Evolutionary conservation across 2,797 vertebrate species (phyloP).

Genomic region (Bucorvus abyssinicus): DNA sequence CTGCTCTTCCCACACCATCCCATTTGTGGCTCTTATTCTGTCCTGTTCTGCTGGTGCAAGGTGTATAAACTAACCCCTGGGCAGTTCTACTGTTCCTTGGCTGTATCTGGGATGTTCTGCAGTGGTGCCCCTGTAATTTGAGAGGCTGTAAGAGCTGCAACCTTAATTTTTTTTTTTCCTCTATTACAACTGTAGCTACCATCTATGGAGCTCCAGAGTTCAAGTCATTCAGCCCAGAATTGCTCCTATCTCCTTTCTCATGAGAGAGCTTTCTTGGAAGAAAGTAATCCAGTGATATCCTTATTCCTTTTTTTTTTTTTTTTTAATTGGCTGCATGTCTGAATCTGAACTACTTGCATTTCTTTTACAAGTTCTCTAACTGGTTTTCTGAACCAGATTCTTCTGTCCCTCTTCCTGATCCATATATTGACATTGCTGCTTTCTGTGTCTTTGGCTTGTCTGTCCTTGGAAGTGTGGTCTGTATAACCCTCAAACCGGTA

Average conservation of each 20-base stretch:
- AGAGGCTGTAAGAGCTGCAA: not conserved
- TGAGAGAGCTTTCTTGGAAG: not conserved
- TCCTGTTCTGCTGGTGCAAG: not conserved
- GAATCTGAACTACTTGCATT: not conserved
- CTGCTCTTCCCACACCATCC: constrained; percentile 3
- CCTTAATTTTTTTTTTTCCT: not conserved
- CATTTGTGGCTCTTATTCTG: not conserved
- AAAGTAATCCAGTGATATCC: not conserved
- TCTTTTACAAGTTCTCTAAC: not conserved
- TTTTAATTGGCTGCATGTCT: not conserved
- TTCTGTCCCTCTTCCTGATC: not conserved
- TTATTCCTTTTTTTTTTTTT: too few species aligned
- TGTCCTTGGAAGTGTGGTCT: not conserved
- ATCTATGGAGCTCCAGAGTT: not conserved
- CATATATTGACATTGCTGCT: not conserved
- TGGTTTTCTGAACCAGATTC: not conserved
- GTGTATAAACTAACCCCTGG: fast-evolving
- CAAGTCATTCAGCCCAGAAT: not conserved
- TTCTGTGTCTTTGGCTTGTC: not conserved
- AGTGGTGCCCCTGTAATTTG: not conserved
- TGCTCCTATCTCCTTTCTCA: not conserved
- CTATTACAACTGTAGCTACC: not conserved
- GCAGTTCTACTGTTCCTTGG: not conserved
- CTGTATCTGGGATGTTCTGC: not conserved
- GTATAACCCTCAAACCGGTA: fast-evolving